Evolutionary conservation across 2,113 vertebrate genomes (phyloP), one percentile per base, ranked within the genome.

Genomic region (Cervus canadensis): DNA sequence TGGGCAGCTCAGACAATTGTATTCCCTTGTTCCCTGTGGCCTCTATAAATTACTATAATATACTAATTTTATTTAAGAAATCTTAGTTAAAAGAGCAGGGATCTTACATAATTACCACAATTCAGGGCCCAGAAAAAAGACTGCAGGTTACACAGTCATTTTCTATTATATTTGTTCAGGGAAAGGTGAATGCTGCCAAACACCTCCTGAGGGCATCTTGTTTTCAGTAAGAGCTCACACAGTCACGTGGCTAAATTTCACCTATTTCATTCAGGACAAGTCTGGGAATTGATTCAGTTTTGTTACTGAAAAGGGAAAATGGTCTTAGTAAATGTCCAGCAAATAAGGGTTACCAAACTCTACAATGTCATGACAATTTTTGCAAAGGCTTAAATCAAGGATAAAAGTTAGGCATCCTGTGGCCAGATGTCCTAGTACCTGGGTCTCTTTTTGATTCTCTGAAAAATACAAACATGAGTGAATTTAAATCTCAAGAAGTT

Each of bases 101-200:
- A 78, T 79, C 82, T 97, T 95, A 88, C 62, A 94, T 97, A 97
- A 96, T 97, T 78, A 91, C 85, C 78, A 94, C 76, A 92, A 91
- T 91, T 94, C 64, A 90, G 64, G 48, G 64, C 83, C 16, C 86
- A 59, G 12, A 43, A 45, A 54, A 96, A 96, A 87, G 45, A 43
- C 30, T 85, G 59, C 74, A 36, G 33, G 50, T 96, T 87, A 57
- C 23, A 88, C 95, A 93, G 56, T 94, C 91, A 71, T 82, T 96
- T 96, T 97, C 94, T 90, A n/a, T 96, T 87, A 14, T 28, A 45
- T 81, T 74, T 87, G 48, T 33, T 12, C 54, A 71, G 8, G 52
- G 88, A 60, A 91, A 97, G 86, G 76, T 79, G 33, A 76, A 45
- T 3, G 4, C 60, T 36, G 52, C 56, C 23, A n/a, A 81, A 33